phyloP scores from a whole-genome alignment of 2,113 vertebrate genomes.

The Dolichallabes microphthalmus region DNA sequence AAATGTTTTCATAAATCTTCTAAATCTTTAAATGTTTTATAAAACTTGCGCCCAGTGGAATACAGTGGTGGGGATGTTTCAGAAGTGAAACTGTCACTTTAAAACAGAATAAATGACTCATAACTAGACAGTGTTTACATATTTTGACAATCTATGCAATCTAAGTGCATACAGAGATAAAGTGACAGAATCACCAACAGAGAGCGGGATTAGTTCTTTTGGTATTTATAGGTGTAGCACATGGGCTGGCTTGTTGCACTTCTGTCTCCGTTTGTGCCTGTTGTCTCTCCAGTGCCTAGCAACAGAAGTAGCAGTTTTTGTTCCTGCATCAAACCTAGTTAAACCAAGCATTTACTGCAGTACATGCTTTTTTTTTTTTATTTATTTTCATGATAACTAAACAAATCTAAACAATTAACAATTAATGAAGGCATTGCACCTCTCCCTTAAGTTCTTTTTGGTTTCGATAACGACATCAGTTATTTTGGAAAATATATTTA shows the following conservation, averaged over 20 bases:
- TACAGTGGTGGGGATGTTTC: too few species aligned
- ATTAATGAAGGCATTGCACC: not conserved
- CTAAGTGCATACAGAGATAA: not conserved
- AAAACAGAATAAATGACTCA: not conserved
- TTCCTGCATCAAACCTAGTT: not conserved
- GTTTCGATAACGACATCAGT: not conserved
- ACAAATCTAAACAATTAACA: not conserved
- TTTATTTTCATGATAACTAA: not conserved
- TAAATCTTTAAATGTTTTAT: too few species aligned
- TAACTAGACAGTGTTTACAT: not conserved
- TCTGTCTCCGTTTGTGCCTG: constrained; percentile 1
- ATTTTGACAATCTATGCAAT: constrained; percentile 1
- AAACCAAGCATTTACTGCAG: not conserved
- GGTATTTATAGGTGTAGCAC: not conserved
- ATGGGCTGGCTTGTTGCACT: not conserved
- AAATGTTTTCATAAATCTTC: too few species aligned
- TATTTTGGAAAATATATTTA: not conserved
- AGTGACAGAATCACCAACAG: not conserved
- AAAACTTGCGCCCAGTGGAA: too few species aligned
- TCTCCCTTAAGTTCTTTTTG: not conserved
- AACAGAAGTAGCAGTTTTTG: constrained; percentile 18
- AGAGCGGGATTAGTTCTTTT: not conserved
- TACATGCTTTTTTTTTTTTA: not conserved
- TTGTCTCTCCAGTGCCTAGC: constrained; percentile 1
- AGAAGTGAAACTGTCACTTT: not conserved